phyloP scores from a whole-genome alignment of 2,888 invertebrate genomes.

The Harpalus rufipes region DNA sequence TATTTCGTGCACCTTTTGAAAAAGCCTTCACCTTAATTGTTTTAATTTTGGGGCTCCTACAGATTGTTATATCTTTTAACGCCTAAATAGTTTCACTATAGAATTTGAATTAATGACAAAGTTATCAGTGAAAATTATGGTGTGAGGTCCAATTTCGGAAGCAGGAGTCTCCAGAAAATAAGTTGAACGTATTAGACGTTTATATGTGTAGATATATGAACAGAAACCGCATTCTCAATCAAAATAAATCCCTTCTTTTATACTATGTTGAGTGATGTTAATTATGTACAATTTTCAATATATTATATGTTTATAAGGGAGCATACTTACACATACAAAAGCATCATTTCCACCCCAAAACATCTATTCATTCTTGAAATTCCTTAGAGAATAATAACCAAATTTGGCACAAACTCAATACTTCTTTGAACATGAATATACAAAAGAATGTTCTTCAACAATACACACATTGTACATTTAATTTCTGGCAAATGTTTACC shows the following conservation, averaged over 20 bases:
- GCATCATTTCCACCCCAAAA: not conserved
- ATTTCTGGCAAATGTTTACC: constrained; percentile 22
- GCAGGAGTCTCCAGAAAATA: too few species aligned
- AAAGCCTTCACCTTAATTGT: too few species aligned
- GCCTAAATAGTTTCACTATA: too few species aligned
- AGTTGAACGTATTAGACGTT: too few species aligned
- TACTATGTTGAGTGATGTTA: not conserved
- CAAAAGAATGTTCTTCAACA: constrained; percentile 3
- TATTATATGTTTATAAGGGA: not conserved
- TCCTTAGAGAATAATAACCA: not conserved
- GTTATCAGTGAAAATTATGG: too few species aligned
- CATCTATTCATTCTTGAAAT: not conserved
- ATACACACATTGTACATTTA: constrained; percentile 20
- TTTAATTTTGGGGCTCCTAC: too few species aligned
- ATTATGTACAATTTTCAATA: not conserved
- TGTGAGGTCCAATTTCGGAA: too few species aligned
- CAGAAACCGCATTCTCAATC: too few species aligned
- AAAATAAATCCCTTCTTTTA: not conserved
- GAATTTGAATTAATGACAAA: too few species aligned
- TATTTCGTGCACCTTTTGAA: too few species aligned
- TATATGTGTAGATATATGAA: too few species aligned
- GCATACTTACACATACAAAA: not conserved
- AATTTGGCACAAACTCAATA: not conserved
- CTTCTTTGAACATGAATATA: not conserved
- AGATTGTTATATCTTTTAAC: too few species aligned